Conservation (phyloP, 2,797 vertebrate genomes). For the Coregonus sp. region DNA sequence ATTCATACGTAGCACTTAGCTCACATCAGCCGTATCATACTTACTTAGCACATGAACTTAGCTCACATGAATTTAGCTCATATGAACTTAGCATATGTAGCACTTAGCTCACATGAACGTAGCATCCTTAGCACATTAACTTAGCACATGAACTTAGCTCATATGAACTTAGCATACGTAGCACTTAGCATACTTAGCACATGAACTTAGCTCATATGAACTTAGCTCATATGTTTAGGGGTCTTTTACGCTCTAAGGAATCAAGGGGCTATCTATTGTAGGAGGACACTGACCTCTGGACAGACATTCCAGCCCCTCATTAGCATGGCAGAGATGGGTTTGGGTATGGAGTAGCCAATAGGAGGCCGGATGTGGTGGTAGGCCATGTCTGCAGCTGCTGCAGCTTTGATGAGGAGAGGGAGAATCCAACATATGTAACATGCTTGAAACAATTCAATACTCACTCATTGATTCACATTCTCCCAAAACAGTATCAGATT, state of each 20-base stretch:
- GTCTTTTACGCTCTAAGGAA: neutral
- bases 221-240: neutral
- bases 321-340: conserved; percentile 84
- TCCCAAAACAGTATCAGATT: neutral
- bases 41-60: neutral
- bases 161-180: neutral
- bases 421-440: neutral
- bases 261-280: neutral
- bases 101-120: no score
- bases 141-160: neutral
- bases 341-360: conserved; percentile 90
- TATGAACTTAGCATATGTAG: no score
- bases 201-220: neutral
- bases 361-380: conserved; percentile 93
- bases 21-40: no score
- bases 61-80: no score
- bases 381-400: conserved; percentile 93
- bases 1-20: no score
- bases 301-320: conserved; percentile 92
- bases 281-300: conserved; percentile 82
- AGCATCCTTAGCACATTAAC: no score
- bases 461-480: neutral
- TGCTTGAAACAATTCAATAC: neutral
- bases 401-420: conserved; percentile 69
- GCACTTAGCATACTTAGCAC: no score